Evolutionary conservation across 2,888 invertebrate species (phyloP).

Genomic region (Pinctada fucata): DNA sequence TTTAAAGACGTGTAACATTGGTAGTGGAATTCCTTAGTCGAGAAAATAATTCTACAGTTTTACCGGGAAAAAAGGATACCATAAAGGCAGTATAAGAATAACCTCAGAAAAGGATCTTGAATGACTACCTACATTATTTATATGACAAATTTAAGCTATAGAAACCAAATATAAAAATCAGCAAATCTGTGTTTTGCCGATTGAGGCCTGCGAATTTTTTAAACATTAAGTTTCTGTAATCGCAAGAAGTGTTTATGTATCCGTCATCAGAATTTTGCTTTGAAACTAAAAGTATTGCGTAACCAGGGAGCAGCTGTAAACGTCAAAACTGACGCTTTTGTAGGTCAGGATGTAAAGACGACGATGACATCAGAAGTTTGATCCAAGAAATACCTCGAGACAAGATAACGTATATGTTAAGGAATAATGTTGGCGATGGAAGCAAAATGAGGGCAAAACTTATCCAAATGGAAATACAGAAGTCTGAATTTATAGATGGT

Average conservation of each 20-base stretch:
- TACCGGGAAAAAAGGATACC: slow-evolving; percentile 35
- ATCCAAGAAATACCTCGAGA: not conserved
- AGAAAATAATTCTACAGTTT: slow-evolving; percentile 25
- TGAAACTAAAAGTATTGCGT: slow-evolving; percentile 32
- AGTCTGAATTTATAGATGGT: slow-evolving; percentile 17
- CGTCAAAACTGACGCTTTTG: slow-evolving; percentile 25
- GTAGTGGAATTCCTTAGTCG: not conserved
- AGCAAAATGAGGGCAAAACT: not conserved
- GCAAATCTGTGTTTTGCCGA: slow-evolving; percentile 24
- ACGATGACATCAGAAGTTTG: slow-evolving; percentile 10
- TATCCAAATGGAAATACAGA: slow-evolving; percentile 7
- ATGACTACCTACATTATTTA: slow-evolving; percentile 32
- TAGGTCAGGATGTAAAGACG: slow-evolving; percentile 2
- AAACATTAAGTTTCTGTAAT: slow-evolving; percentile 11
- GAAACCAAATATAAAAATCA: slow-evolving; percentile 31
- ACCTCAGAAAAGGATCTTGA: slow-evolving; percentile 17
- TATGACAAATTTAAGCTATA: slow-evolving; percentile 32
- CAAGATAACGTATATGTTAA: not conserved
- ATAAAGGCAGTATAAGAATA: not conserved
- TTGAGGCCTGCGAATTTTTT: slow-evolving; percentile 27
- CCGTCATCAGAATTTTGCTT: slow-evolving; percentile 36
- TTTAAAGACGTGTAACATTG: no score
- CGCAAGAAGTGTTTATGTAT: slow-evolving; percentile 34
- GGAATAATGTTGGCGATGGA: not conserved
- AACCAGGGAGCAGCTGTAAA: slow-evolving; percentile 17